Conservation (phyloP, 2,888 invertebrate species). For the Adelognathus sp. region DNA sequence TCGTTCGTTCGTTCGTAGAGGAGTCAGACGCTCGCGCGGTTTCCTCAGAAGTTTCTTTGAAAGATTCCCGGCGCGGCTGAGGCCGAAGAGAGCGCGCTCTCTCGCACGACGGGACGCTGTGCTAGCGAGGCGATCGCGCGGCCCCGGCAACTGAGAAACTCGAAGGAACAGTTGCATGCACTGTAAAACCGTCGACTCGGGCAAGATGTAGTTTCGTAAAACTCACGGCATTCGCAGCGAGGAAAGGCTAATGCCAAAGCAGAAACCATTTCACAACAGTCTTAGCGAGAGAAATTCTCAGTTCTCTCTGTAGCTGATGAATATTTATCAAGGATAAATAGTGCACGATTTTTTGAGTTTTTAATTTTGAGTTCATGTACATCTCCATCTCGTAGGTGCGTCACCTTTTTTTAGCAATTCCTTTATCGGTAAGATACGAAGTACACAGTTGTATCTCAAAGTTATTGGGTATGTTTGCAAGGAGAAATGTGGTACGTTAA, state of each 20-base stretch:
- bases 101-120: conserved; percentile 40
- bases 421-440: neutral
- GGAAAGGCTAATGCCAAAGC: conserved; percentile 9
- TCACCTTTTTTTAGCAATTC: too few relatives aligned
- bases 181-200: neutral
- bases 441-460: neutral
- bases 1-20: conserved; percentile 26
- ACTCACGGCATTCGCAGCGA: neutral
- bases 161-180: conserved; percentile 43
- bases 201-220: neutral
- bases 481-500: too few relatives aligned
- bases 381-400: too few relatives aligned
- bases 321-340: too few relatives aligned
- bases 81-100: conserved; percentile 60
- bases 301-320: too few relatives aligned
- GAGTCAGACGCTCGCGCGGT: conserved; percentile 63
- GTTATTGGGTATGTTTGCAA: too few relatives aligned
- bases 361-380: too few relatives aligned
- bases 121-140: conserved; percentile 19
- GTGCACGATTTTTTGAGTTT: too few relatives aligned
- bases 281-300: too few relatives aligned
- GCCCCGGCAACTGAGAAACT: conserved; percentile 22
- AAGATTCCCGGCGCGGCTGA: conserved; percentile 68
- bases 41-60: conserved; percentile 74
- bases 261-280: neutral